Conservation (phyloP, 2,888 invertebrate species). For the Pheosia tremula region DNA sequence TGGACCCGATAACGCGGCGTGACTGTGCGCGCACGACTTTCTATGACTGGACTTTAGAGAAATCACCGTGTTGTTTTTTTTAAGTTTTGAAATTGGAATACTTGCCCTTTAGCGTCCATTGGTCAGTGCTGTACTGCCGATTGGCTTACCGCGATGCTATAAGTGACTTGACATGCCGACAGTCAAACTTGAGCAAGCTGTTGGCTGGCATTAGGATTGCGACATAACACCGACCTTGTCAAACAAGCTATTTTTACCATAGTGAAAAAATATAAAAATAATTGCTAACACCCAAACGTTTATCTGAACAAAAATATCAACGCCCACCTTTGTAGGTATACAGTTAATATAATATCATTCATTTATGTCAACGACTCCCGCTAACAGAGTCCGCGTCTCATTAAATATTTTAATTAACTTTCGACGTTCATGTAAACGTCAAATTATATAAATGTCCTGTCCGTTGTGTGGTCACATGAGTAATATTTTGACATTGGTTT, state of each 20-base stretch:
- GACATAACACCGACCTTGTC: neutral
- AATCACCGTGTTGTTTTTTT: slow-evolving; percentile 52
- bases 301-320: slow-evolving; percentile 44
- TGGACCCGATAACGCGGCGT: slow-evolving; percentile 78
- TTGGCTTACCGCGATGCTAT: slow-evolving; percentile 2
- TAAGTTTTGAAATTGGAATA: slow-evolving; percentile 53
- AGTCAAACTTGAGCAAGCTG: neutral
- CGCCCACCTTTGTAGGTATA: slow-evolving; percentile 66
- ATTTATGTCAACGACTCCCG: slow-evolving; percentile 73
- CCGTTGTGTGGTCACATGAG: slow-evolving; percentile 50
- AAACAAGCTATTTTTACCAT: neutral
- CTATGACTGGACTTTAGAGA: slow-evolving; percentile 64
- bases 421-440: slow-evolving; percentile 66
- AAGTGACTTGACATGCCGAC: neutral
- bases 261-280: slow-evolving; percentile 5
- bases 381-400: slow-evolving; percentile 69
- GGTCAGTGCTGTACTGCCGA: slow-evolving; percentile 18
- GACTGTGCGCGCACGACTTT: slow-evolving; percentile 79
- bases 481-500: slow-evolving; percentile 51
- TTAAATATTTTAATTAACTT: slow-evolving; percentile 82
- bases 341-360: slow-evolving; percentile 78
- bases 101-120: slow-evolving; percentile 42
- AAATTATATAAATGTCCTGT: slow-evolving; percentile 62
- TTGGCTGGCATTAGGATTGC: neutral
- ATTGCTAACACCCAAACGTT: slow-evolving; percentile 45